Base-by-base conservation (phyloP, 2,797 vertebrate genomes). In the Sebastes aleutianus region DNA sequence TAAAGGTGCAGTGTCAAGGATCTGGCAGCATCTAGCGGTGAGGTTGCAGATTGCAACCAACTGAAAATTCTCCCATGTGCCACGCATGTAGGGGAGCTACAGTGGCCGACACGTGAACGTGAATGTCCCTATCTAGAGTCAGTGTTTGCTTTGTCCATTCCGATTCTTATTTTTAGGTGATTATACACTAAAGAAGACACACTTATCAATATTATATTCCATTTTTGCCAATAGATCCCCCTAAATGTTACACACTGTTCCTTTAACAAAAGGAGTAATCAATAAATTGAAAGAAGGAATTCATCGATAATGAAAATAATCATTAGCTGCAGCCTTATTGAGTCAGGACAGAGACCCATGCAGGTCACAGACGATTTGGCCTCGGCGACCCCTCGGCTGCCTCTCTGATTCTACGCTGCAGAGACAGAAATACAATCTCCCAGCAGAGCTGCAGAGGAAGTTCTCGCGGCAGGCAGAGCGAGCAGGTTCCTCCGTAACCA, bases 401-500 rank as follows among this genome's bases (percentile, higher is more conserved):
- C 84, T 85, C 71, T 68, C 65, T 47, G 85, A 47, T 43, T 82
- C 76, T 57, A 3, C 4, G 8, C 82, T 77, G 79, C 84, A 56
- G 62, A 67, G 67, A 82, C 62, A 91, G 90, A 91, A 93, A 95
- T 71, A 83, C 81, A 90, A 93, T 89, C 88, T 88, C 72, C 70
- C 80, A 77, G 69, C 82, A 82, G 87, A 89, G 88, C 82, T 69
- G 80, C 83, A 87, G 77, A 90, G 92, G 93, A 94, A 93, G 91
- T 91, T 90, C 88, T 92, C 87, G 74, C 89, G 71, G 87, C 88
- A 82, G 91, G 89, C 90, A 56, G 66, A 54, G 77, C 63, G 56
- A 67, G 79, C 88, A 83, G 88, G 88, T 93, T 93, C 89, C 90
- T 89, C 83, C 79, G 32, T 80, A 90, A 92, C 88, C 89, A 92